Evolutionary conservation across 2,797 vertebrate species (phyloP).

Genomic region (Eulemur albifrons): DNA sequence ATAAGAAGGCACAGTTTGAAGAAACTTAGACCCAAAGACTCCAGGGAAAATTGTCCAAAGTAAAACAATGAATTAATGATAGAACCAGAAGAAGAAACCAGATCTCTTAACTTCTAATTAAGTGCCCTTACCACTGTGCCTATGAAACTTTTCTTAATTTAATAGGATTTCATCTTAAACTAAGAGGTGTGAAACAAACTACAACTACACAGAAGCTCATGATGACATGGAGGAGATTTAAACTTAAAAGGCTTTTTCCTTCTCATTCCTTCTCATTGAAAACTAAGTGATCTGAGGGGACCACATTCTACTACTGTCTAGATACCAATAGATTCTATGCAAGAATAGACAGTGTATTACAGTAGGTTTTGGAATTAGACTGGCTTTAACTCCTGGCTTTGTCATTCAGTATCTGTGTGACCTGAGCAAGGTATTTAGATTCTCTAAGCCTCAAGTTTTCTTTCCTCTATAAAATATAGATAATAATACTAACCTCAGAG

Average conservation of each 20-base stretch:
- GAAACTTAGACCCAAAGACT: neutral
- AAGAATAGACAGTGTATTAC: neutral
- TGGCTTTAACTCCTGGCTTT: neutral
- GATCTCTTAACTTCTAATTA: neutral
- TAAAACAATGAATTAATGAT: neutral
- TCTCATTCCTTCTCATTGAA: neutral
- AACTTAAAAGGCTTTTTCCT: neutral
- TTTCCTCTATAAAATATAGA: neutral
- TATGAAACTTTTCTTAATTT: neutral
- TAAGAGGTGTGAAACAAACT: neutral
- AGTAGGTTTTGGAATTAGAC: neutral
- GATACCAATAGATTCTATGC: fast-evolving
- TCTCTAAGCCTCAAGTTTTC: neutral
- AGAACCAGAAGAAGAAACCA: neutral
- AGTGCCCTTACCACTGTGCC: neutral
- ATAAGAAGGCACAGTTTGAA: neutral
- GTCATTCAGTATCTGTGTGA: neutral
- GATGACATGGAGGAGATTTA: neutral
- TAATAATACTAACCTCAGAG: neutral
- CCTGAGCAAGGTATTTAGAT: neutral
- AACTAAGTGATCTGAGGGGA: neutral
- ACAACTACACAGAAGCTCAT: neutral
- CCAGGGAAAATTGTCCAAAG: neutral
- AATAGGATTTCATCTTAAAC: neutral
- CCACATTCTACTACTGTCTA: neutral